A percentile compares a stretch with the other conserved stretches of the same genome.
Conservation (phyloP, 92 coral and sea anemone species). For the Plumapathes pennacea region DNA sequence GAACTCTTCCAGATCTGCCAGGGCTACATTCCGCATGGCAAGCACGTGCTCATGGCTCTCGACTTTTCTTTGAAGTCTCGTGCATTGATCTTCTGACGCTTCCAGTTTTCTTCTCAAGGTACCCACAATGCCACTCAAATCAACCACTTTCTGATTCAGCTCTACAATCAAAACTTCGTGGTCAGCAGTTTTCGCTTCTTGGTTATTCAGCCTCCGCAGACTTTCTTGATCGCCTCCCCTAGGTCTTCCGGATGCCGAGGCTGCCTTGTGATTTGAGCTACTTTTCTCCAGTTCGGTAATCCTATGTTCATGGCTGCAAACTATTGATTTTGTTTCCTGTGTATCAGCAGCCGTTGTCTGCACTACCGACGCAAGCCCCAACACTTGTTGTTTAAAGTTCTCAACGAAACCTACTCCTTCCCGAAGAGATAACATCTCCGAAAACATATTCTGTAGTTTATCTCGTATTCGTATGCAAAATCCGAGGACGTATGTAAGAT, state of each 20-base stretch:
- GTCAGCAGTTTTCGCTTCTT: conserved; percentile 24
- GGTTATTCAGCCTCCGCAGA: conserved; percentile 2
- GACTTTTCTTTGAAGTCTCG: conserved; percentile 6
- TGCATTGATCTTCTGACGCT: neutral
- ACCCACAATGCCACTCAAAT: conserved; percentile 4
- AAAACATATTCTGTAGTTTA: too few species aligned
- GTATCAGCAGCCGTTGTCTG: too few species aligned
- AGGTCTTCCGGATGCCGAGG: too few species aligned
- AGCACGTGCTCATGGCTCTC: conserved; percentile 10
- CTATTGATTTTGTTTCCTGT: neutral
- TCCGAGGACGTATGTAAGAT: too few species aligned
- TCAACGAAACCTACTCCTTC: too few species aligned
- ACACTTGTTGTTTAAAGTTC: too few species aligned
- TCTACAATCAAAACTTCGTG: conserved; percentile 26
- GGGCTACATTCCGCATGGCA: conserved; percentile 13
- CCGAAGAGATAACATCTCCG: too few species aligned
- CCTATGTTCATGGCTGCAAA: neutral
- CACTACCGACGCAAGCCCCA: too few species aligned
- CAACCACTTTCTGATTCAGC: conserved; percentile 2
- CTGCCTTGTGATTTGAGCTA: neutral
- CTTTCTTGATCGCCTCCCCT: conserved; percentile 3
- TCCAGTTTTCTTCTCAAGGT: conserved; percentile 11
- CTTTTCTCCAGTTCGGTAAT: conserved; percentile 1
- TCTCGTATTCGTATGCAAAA: too few species aligned
- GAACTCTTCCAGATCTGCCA: conserved; percentile 26